Conservation (phyloP, 2,113 vertebrate species). For the Brachyhypopomus occidentalis region DNA sequence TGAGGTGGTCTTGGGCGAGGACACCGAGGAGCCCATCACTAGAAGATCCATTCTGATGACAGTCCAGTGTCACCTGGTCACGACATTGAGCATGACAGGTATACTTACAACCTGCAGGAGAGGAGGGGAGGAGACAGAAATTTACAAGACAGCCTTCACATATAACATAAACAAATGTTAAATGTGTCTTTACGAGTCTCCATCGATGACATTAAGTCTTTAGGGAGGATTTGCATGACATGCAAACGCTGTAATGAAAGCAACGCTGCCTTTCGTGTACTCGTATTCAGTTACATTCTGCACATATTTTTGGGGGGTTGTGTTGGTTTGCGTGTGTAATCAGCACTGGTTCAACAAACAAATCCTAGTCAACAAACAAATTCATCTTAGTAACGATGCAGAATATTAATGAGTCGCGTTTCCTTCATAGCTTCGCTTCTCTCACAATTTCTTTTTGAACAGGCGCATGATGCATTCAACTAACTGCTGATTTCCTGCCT, state of each 20-base stretch:
- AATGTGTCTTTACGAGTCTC: not conserved
- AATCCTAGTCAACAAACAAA: not conserved
- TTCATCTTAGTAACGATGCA: too few species aligned
- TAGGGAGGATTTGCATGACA: constrained; percentile 16
- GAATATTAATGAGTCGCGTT: too few species aligned
- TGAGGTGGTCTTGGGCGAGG: constrained; percentile 67
- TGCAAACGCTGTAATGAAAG: constrained; percentile 18
- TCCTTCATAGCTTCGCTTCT: too few species aligned
- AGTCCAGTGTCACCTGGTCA: constrained; percentile 72
- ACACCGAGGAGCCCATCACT: constrained; percentile 37
- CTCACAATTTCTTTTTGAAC: too few species aligned
- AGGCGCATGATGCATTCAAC: too few species aligned
- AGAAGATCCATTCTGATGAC: constrained; percentile 60
- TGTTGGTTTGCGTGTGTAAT: too few species aligned
- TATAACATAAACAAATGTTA: too few species aligned
- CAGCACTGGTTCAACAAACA: not conserved
- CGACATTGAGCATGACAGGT: constrained; percentile 73
- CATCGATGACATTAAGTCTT: not conserved
- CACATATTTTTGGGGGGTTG: too few species aligned
- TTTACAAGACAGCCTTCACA: too few species aligned
- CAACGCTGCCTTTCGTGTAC: not conserved
- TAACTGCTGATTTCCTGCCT: too few species aligned
- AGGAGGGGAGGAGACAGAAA: constrained; percentile 5
- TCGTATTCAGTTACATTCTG: not conserved
- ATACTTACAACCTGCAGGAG: constrained; percentile 75